These are phyloP conservation scores for Hipposideros larvatus DNA, from an alignment of 2,797 vertebrate species.

Conservation along the genomic window DNA sequence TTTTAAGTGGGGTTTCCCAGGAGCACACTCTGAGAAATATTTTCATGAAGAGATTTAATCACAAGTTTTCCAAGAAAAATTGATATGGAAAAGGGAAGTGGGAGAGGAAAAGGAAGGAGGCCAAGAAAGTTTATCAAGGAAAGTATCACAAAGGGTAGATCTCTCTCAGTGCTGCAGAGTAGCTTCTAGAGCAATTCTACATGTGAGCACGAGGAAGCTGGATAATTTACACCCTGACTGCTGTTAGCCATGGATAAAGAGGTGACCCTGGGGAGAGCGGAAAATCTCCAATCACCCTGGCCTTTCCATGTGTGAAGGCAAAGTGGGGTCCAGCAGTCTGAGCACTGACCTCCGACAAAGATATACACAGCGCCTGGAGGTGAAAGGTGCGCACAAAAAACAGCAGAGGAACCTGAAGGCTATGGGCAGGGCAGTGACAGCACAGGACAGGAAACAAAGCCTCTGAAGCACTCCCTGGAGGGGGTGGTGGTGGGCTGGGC, in stretches of 20 bases:
- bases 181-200: not conserved
- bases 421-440: accelerated
- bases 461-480: not conserved
- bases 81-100: not conserved
- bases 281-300: not conserved
- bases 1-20: not conserved
- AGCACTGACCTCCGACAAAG: not conserved
- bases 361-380: accelerated
- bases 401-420: not conserved
- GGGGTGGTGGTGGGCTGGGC: accelerated
- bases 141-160: no score
- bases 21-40: not conserved
- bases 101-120: not conserved
- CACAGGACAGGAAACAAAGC: not conserved
- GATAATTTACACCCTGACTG: not conserved
- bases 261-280: not conserved
- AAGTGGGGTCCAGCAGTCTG: not conserved
- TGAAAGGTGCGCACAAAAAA: not conserved
- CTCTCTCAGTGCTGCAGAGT: accelerated
- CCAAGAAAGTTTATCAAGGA: not conserved
- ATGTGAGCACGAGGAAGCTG: not conserved
- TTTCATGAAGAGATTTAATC: not conserved
- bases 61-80: not conserved
- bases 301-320: not conserved
- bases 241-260: not conserved